Evolutionary conservation across 2,888 invertebrate genomes (phyloP).

Genomic region (Atethmia centrago): DNA sequence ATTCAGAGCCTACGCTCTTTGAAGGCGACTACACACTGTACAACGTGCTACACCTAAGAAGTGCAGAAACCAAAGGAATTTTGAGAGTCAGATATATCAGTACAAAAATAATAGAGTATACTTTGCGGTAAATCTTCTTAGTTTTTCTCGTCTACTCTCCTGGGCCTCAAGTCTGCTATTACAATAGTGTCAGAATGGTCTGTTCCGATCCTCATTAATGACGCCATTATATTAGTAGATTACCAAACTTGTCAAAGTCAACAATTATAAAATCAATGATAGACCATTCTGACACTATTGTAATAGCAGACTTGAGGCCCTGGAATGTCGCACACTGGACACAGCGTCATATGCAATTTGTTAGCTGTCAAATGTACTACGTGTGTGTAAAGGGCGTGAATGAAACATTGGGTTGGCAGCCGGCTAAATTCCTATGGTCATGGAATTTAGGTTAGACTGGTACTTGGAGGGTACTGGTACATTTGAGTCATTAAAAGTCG

Average conservation of each 20-base stretch:
- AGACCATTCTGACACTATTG: too few relatives aligned
- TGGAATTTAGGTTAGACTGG: slow-evolving; percentile 21
- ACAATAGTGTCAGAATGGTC: too few relatives aligned
- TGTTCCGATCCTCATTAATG: too few relatives aligned
- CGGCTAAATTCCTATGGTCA: slow-evolving; percentile 7
- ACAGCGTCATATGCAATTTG: not conserved
- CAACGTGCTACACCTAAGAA: too few relatives aligned
- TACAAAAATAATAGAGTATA: not conserved
- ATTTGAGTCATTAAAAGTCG: not conserved
- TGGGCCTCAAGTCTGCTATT: too few relatives aligned
- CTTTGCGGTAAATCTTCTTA: not conserved
- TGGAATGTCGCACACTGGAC: too few relatives aligned
- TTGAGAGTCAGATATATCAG: too few relatives aligned
- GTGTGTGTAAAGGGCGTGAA: slow-evolving; percentile 6
- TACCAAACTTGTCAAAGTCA: too few relatives aligned
- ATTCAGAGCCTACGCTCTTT: slow-evolving; percentile 52
- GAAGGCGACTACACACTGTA: slow-evolving; percentile 34
- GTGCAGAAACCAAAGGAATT: not conserved
- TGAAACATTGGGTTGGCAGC: not conserved
- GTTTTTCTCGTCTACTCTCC: not conserved
- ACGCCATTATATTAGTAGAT: too few relatives aligned
- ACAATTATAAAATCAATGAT: too few relatives aligned
- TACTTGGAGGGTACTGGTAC: not conserved
- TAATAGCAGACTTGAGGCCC: too few relatives aligned
- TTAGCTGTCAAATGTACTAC: slow-evolving; percentile 9